These are phyloP conservation scores for Potorous gilbertii DNA, from an alignment of 2,797 vertebrate species.

Conservation along the genomic window DNA sequence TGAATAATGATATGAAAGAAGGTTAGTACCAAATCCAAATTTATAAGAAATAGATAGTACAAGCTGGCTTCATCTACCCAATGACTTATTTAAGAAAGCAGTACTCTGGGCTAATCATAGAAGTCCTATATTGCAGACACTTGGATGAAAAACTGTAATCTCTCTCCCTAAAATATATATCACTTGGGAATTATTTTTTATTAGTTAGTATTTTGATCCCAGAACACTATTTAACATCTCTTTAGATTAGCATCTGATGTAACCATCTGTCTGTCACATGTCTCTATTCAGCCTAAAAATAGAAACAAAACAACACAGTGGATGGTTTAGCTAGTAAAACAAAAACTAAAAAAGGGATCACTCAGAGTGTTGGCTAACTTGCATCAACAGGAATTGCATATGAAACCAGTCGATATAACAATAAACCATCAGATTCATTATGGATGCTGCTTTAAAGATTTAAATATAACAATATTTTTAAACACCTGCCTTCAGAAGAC, in stretches of 20 bases:
- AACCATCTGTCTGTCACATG: neutral
- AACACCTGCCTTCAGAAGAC: neutral
- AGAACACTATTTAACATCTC: neutral
- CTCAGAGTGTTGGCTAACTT: conserved; percentile 25
- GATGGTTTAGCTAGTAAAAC: conserved; percentile 28
- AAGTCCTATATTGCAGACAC: neutral
- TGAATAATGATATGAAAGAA: neutral
- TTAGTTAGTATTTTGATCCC: neutral
- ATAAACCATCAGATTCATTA: conserved; percentile 6
- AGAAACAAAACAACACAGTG: neutral
- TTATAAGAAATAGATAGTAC: neutral
- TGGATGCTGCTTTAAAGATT: neutral
- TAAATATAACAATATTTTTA: neutral
- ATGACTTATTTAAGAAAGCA: neutral
- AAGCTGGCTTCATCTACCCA: conserved; percentile 2
- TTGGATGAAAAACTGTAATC: neutral
- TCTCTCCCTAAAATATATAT: neutral
- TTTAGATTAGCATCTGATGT: neutral
- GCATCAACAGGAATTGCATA: neutral
- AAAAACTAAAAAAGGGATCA: conserved; percentile 38
- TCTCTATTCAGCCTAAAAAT: neutral
- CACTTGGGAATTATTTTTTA: neutral
- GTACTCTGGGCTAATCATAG: neutral
- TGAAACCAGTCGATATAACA: conserved; percentile 2
- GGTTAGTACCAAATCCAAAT: neutral